A percentile compares a stretch with the other conserved stretches of the same genome.
These are phyloP conservation scores for Leucania comma DNA, from an alignment of 2,888 invertebrate species.

Conservation along the genomic window DNA sequence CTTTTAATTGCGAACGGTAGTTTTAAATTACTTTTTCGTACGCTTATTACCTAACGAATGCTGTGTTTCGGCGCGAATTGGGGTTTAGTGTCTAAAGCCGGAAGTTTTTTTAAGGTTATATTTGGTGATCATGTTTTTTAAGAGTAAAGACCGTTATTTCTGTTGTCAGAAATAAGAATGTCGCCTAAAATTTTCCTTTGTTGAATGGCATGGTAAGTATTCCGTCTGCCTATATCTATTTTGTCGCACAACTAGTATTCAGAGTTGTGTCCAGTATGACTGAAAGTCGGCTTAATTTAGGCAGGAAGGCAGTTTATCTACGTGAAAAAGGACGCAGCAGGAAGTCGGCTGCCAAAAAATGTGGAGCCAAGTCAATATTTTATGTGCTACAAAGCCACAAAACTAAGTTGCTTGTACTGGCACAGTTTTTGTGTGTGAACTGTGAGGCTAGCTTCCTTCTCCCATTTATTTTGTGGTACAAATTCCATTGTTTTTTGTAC, in stretches of 20 bases:
- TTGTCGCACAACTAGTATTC: background rate
- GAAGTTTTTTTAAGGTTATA: constrained; percentile 24
- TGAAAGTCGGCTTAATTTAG: constrained; percentile 13
- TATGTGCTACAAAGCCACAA: constrained; percentile 44
- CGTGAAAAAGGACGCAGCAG: constrained; percentile 22
- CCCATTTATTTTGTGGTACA: constrained; percentile 41
- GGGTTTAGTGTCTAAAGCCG: constrained; percentile 29
- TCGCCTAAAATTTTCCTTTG: background rate
- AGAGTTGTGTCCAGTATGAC: background rate
- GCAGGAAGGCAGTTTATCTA: constrained; percentile 1
- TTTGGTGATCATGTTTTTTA: constrained; percentile 4
- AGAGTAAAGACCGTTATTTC: background rate
- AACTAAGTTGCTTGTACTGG: constrained; percentile 40
- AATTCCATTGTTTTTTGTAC: constrained; percentile 67
- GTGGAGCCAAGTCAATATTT: constrained; percentile 49
- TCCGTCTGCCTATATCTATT: background rate
- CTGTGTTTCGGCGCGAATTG: constrained; percentile 54
- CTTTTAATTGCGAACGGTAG: constrained; percentile 71
- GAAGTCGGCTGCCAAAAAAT: constrained; percentile 34
- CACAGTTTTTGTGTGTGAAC: constrained; percentile 52
- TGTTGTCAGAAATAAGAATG: background rate
- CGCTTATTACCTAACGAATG: constrained; percentile 64
- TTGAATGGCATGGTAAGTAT: too few species aligned
- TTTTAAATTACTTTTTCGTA: constrained; percentile 73
- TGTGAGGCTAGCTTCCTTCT: constrained; percentile 30